A percentile compares a stretch with the other conserved stretches of the same genome.
These are phyloP conservation scores for Xenus cinereus DNA, from an alignment of 2,113 vertebrate species.

Conservation along the genomic window DNA sequence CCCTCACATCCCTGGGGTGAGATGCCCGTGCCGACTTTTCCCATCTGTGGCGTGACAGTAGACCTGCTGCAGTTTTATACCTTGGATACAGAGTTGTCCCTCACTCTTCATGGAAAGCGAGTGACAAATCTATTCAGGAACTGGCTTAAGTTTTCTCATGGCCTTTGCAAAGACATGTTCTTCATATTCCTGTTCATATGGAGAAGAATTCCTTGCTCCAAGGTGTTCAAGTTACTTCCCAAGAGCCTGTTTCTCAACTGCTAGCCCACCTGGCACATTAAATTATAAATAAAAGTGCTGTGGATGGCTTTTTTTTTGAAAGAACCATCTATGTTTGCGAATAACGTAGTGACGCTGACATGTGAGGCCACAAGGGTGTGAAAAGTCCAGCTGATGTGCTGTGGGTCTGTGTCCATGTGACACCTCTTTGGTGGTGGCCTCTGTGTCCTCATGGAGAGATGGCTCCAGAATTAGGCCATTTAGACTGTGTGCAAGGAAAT, in stretches of 20 bases:
- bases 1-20: not conserved
- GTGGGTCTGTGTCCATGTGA: not conserved
- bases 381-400: not conserved
- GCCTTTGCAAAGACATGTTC: not conserved
- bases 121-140: not conserved
- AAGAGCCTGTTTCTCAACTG: not conserved
- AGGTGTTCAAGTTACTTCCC: rapidly evolving
- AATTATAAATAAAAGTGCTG: not conserved
- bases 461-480: not conserved
- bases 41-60: rapidly evolving
- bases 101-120: not conserved
- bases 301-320: not conserved
- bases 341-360: rapidly evolving
- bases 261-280: too few species aligned
- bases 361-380: not conserved
- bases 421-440: not conserved
- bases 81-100: not conserved
- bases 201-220: not conserved
- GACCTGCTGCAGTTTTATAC: not conserved
- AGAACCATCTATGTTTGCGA: not conserved
- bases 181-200: rapidly evolving
- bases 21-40: not conserved
- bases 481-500: not conserved
- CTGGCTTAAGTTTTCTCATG: not conserved
- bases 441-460: rapidly evolving